Base-by-base conservation (phyloP, 1,140 invertebrate genomes). In the Eriosoma lanigerum region DNA sequence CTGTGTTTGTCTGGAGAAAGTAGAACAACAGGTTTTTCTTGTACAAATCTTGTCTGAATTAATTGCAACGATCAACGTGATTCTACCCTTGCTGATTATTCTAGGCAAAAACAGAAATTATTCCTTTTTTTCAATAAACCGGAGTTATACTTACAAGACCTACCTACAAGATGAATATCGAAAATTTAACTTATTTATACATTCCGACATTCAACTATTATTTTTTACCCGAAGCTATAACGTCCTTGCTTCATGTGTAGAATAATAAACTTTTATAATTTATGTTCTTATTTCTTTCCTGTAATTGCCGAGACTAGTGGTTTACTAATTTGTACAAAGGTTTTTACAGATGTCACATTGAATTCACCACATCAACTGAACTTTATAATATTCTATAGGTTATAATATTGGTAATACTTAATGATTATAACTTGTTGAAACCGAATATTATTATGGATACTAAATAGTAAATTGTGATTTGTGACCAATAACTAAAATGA, bases 31-130 rank as follows among this genome's bases (percentile, higher is more conserved):
- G 60, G 78, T 58, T 68, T 38, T 70, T 58, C 68, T 54, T 72
- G 68, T 72, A 68, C 46, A 52, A 76, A 76, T 76, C 73, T 54
- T 46, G 64, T 68, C 64, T 81, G 64, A 68, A 70, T 81, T 81
- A 72, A 64, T 70, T 70, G 64, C 80, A 32, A 72, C 46, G 44
- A 70, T 70, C 66, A 24, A 70, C 24, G 46, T 70, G 66, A 70
- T 50, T 70, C 66, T 48, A 70, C 46, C 66, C 66, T 15, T 70
- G 44, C 21, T 70, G 38, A 48, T 17, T 48, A 48, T 70, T 70
- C 38, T 21, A 26, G 15, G 44, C 46, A 70, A 50, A 70, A 24
- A 17, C 66, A 26, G 66, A 50, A 48, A 70, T 50, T 48, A 24
- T 70, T 70, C 26, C 8, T 38, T 70, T 70, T 48, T 19, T 29